Evolutionary conservation across 2,888 invertebrate genomes (phyloP), one percentile per base, ranked within the genome.

Genomic region (Psylliodes chrysocephalus): DNA sequence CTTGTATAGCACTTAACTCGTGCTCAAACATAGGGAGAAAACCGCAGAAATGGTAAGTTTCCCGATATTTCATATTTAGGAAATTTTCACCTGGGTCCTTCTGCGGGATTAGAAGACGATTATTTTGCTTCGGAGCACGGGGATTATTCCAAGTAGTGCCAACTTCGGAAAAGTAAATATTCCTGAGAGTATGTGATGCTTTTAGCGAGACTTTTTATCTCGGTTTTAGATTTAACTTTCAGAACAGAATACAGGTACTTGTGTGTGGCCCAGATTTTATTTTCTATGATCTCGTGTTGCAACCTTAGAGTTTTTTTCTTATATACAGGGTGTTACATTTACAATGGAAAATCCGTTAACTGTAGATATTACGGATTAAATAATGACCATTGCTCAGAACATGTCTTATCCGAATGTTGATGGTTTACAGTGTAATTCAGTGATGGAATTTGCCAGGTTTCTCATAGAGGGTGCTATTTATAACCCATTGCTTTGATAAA

Each of bases 121-220:
- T 77, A 78, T 78, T 77, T 77, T 76, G 74, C 75, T 76, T 75
- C 75, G 73, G 76, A 73, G 72, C 65, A 66, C 73, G 73, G 75
- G 75, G 78, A 78, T 79, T 78, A 80, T 72, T 73, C 77, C 76
- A 77, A 77, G 78, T 77, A 76, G 73, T 71, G 70, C 73, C 75
- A 75, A 77, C 75, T 77, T 75, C 71, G 69, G 71, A 71, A 75
- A 77, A 77, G 78, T 79, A 79, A 80, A 80, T 79, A 78, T 78
- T 79, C 78, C 76, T 78, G 71, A 77, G 75, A 64, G 67, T 68
- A 60, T 42, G 53, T 52, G 53, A 60, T 44, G 57, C 57, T 53
- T 53, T 61, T 59, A 59, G 59, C 18, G 57, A 12, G 17, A 49
- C 49, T 57, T 51, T 59, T 59, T 49, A 8, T 12, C 33, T 38